Base-by-base conservation (phyloP, 2,888 invertebrate species). In the Troilus luridus region DNA sequence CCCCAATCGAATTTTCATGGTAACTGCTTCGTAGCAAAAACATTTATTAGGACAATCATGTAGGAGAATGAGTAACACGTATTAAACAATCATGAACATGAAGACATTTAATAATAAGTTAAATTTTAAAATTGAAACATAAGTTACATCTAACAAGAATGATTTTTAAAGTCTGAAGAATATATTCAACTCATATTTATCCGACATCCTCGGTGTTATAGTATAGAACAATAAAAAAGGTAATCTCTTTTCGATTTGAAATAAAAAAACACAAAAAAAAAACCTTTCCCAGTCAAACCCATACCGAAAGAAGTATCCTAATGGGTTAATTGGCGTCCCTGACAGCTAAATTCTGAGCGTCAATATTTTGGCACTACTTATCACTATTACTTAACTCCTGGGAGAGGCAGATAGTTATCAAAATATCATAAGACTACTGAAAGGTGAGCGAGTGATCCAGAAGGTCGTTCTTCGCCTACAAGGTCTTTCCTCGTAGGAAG, bases 401-500 rank as follows among this genome's bases (percentile, higher is more conserved):
- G n/a, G 56, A 85, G 56, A 85, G 85, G 56, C 54, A 56, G 85
- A 85, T 85, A 85, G 85, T 58, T 85, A 85, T 85, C 85, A 85
- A 85, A 85, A 85, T 85, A 85, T 85, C 56, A 85, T 85, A 54
- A 85, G 85, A 54, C 56, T 85, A 85, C 56, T 58, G 56, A 85
- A 85, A 85, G 85, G 85, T 85, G 85, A 85, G 85, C 85, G 85
- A 85, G 85, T 56, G 56, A 27, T 56, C 85, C 12, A 58, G 85
- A 85, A 85, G 85, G 85, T 56, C 85, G n/a, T 85, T 85, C 54
- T 85, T 85, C 56, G 11, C 56, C 56, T 56, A 85, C 85, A 85
- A 85, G 85, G 85, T 58, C 85, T 85, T 85, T 85, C 85, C 85
- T 85, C 56, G 21, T 56, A n/a, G 85, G 85, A 85, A 85, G 85